Evolutionary conservation across 2,888 invertebrate genomes (phyloP), one percentile per base, ranked within the genome.

Genomic region (Pristionchus arcanus): DNA sequence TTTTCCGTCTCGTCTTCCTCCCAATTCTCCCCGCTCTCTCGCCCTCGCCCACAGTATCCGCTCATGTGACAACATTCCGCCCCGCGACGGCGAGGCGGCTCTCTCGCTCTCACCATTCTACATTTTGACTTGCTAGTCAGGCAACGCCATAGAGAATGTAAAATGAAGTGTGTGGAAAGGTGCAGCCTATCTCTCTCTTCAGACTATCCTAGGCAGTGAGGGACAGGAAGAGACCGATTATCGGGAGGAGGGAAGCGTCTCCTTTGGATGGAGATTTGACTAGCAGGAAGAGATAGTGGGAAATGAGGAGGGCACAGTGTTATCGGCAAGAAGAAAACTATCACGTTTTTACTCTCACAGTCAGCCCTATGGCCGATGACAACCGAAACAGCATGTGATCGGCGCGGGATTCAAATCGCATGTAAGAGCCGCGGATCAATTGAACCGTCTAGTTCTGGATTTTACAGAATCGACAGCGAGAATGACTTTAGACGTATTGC

Each of bases 51-150:
- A 85, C 84, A 85, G 84, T 85, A 85, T 55, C 31, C 84, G 15
- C 81, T 34, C 59, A 81, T 81, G 81, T 81, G 81, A 81, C 81
- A 71, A 34, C 71, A 71, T 31, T 28, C n/a, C 53, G 49, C 81
- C 49, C 81, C 53, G n/a, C 15, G 16, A 16, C 71, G 19, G 3
- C 25, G 9, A n/a, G 11, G 28, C 42, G 11, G 71, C 34, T 34
- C 71, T n/a, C 49, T 53, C 81, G 0, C 81, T 66, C 28, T 66
- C 66, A 2, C 28, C 66, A n/a, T 66, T 28, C 66, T 25, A 15
- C 66, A 66, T 28, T 25, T 15, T 66, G 2, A 13, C 66, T 59
- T 19, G 59, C 59, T 59, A 25, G 59, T 59, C 59, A 59, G 59
- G 19, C 59, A 15, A 19, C 19, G 59, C 21, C 25, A 59, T 59